Base-by-base conservation (phyloP, 1,140 invertebrate genomes). In the Periplaneta americana region DNA sequence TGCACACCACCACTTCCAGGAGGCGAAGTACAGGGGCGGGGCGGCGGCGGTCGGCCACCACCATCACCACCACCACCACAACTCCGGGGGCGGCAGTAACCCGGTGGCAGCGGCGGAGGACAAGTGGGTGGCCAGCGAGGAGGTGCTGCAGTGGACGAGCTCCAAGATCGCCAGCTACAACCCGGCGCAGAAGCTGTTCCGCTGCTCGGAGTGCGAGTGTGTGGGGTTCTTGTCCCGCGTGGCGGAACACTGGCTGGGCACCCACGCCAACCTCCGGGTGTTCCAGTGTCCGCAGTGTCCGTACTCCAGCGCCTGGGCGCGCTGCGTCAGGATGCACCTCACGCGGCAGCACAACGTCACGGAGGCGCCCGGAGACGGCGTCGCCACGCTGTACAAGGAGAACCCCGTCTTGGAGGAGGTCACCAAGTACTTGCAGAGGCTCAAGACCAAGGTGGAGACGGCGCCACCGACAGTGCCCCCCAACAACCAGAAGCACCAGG, bases 241-340 rank as follows among this genome's bases (percentile, higher is more conserved):
- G 6, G 95, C 95, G 0, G 95, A 96, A 85, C 95, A 96, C 86
- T 97, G 95, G 91, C 89, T 96, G 35, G 95, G 95, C 37, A 92
- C 94, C 11, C 95, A 96, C 87, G 94, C 93, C 22, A 93, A 93
- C 87, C 88, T 94, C 35, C 89, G 93, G 81, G 93, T 93, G 66
- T 95, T 95, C 89, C 89, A 93, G 87, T 93, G 94, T 88, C 91
- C 93, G 80, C 89, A 93, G 82, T 92, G 95, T 90, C 90, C 93
- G 9, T 95, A 94, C 86, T 92, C 93, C 78, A 93, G 93, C 84
- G 92, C 93, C 18, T 95, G 93, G 93, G 93, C 93, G 82, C 90
- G 93, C 57, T 94, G 93, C 87, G 93, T 95, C 37, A 90, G 93
- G 77, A 91, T 93, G 89, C 94, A 95, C 87, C 89, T 95, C 81